Conservation (phyloP, 1,140 invertebrate genomes). For the Apis laboriosa region DNA sequence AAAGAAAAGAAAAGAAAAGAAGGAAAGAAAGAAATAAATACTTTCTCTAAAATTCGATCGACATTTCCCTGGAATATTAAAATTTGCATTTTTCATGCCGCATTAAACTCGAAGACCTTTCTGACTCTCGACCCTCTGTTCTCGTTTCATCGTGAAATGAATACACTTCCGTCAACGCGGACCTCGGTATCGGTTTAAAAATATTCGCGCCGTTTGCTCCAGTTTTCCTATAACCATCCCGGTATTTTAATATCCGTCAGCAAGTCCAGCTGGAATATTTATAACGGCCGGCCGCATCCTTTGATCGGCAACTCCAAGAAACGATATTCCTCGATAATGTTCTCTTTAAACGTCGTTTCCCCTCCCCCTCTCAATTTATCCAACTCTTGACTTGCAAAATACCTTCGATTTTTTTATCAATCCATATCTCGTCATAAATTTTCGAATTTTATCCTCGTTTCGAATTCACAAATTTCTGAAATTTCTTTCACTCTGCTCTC, state of each 20-base stretch:
- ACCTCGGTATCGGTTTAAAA: slow-evolving; percentile 32
- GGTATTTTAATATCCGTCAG: slow-evolving; percentile 41
- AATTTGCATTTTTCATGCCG: slow-evolving; percentile 35
- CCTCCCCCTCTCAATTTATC: background rate
- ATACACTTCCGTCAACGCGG: slow-evolving; percentile 30
- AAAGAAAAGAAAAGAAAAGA: background rate
- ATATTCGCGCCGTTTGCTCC: slow-evolving; percentile 45
- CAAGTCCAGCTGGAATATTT: slow-evolving; percentile 20
- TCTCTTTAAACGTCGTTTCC: background rate
- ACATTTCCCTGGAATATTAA: slow-evolving; percentile 10
- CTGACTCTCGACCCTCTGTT: background rate
- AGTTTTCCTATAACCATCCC: slow-evolving; percentile 27
- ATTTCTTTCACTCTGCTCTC: too few species aligned
- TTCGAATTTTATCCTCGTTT: too few species aligned
- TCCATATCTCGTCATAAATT: background rate
- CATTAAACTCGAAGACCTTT: slow-evolving; percentile 36
- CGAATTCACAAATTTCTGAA: too few species aligned
- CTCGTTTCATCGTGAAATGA: slow-evolving; percentile 14
- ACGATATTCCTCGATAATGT: background rate
- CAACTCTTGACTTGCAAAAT: background rate
- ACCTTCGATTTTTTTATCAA: background rate
- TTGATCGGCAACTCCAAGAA: too few species aligned
- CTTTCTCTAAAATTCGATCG: background rate
- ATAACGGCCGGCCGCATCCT: background rate
- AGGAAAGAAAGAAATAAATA: background rate